These are phyloP conservation scores for Turritopsis rubra DNA, from an alignment of 30 jellyfish, hydroid and myxozoan species.

Conservation along the genomic window DNA sequence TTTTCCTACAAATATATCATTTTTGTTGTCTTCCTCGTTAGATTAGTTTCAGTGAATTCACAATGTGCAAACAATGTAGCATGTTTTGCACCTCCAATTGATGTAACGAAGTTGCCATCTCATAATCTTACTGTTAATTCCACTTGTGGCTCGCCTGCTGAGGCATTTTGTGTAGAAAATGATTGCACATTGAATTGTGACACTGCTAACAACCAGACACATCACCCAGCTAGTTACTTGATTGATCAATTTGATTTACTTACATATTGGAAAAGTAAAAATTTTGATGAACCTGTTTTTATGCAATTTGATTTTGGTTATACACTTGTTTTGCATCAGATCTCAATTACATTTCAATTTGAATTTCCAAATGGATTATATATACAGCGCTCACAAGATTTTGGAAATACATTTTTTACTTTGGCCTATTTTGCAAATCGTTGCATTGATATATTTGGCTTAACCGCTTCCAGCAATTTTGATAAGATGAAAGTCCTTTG, in stretches of 20 bases:
- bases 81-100: constrained; percentile 68
- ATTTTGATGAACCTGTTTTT: constrained; percentile 74
- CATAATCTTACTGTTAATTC: constrained; percentile 43
- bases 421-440: constrained; percentile 59
- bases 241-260: constrained; percentile 38
- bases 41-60: constrained; percentile 11
- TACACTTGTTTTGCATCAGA: constrained; percentile 71
- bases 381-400: constrained; percentile 76
- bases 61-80: constrained; percentile 44
- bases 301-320: constrained; percentile 61
- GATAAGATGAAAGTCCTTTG: constrained; percentile 45
- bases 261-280: constrained; percentile 93
- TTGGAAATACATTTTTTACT: constrained; percentile 42
- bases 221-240: constrained; percentile 50
- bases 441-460: constrained; percentile 40
- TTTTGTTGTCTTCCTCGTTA: background rate
- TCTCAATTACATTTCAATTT: constrained; percentile 52
- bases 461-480: constrained; percentile 41
- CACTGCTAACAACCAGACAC: constrained; percentile 42
- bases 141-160: constrained; percentile 82
- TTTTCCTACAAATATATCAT: background rate
- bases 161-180: constrained; percentile 35
- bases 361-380: constrained; percentile 63
- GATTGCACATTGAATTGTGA: constrained; percentile 60
- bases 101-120: constrained; percentile 17